phyloP scores from a whole-genome alignment of 2,888 invertebrate species.

The Eilema depressum region DNA sequence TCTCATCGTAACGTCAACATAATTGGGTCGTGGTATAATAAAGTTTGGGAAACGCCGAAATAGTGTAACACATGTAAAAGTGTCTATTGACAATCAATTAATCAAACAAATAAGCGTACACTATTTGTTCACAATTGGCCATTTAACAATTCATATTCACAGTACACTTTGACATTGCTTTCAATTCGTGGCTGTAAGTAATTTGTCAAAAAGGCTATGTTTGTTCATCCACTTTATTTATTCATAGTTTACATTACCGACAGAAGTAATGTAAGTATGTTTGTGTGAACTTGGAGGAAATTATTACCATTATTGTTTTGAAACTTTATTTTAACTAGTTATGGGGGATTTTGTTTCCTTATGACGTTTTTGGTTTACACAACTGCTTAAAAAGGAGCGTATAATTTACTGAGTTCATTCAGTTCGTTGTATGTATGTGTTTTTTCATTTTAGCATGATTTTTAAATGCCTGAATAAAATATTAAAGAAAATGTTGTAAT shows the following conservation, averaged over 20 bases:
- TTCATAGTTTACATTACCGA: constrained; percentile 4
- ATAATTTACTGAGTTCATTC: background rate
- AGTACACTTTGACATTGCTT: constrained; percentile 11
- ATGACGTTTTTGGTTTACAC: background rate
- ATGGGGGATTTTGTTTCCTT: background rate
- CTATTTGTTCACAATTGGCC: constrained; percentile 8
- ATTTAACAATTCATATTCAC: constrained; percentile 9
- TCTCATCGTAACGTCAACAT: too few species aligned
- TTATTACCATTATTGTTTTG: background rate
- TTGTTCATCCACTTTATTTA: constrained; percentile 1
- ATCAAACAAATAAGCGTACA: background rate
- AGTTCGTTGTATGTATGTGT: background rate
- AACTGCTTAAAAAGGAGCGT: background rate
- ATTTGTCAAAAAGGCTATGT: constrained; percentile 9
- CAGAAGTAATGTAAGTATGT: background rate
- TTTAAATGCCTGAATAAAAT: too few species aligned
- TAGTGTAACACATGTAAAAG: background rate
- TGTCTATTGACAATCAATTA: background rate
- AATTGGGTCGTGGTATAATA: background rate
- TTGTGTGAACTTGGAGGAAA: background rate
- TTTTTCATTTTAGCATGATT: background rate
- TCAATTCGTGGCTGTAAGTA: constrained; percentile 3
- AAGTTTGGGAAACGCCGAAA: background rate
- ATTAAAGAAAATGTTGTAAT: too few species aligned
- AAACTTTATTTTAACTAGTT: background rate